Percentiles rank a stretch among this genome's conserved stretches.
These are phyloP conservation scores for Lacerta viridis DNA, from an alignment of 2,797 vertebrate species.

Conservation along the genomic window DNA sequence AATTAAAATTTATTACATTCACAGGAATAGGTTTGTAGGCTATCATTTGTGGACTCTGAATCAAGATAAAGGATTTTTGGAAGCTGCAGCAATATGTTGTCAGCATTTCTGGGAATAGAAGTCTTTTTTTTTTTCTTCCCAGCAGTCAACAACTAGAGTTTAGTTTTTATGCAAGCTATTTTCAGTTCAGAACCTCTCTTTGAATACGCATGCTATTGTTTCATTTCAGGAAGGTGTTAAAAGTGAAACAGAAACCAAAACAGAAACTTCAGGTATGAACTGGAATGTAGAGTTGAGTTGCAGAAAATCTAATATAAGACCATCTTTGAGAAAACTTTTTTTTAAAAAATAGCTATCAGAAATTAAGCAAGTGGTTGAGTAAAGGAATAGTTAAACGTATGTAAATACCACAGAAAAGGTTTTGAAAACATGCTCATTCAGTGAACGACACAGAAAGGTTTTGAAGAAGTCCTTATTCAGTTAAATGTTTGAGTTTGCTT, in stretches of 20 bases:
- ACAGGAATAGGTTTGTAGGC: no score
- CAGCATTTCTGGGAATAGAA: neutral
- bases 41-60: no score
- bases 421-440: neutral
- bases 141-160: neutral
- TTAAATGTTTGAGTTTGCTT: neutral
- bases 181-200: neutral
- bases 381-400: neutral
- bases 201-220: neutral
- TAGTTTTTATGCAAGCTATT: neutral
- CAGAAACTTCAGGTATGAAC: conserved; percentile 26
- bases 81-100: neutral
- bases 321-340: neutral
- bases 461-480: neutral
- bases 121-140: neutral
- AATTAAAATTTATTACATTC: no score
- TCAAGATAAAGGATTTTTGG: no score
- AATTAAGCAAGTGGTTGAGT: neutral
- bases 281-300: neutral
- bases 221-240: conserved; percentile 23
- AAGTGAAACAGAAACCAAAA: neutral
- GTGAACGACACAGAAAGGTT: neutral
- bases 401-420: neutral
- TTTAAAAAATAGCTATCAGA: neutral
- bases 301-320: neutral